Evolutionary conservation across 2,888 invertebrate genomes (phyloP).

Genomic region (Eilema depressum): DNA sequence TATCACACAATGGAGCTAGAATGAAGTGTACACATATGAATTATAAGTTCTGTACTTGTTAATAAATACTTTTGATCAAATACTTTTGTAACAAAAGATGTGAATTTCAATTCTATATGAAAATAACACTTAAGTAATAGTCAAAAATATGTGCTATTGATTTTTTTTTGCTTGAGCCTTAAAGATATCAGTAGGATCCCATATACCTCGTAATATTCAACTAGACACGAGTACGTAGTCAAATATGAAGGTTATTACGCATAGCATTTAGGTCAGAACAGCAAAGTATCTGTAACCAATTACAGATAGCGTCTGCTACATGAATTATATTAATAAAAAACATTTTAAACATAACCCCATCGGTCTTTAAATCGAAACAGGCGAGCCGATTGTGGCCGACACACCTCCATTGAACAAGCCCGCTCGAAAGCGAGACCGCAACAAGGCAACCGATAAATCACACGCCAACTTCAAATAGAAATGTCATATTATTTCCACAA

Average conservation of each 20-base stretch:
- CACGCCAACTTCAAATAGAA: slow-evolving; percentile 86
- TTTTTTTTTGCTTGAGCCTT: not conserved
- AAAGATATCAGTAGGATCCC: not conserved
- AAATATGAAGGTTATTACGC: not conserved
- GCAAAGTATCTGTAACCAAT: not conserved
- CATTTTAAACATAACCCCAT: slow-evolving; percentile 43
- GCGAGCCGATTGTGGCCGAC: slow-evolving; percentile 63
- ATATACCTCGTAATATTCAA: not conserved
- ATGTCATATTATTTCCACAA: slow-evolving; percentile 88
- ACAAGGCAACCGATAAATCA: slow-evolving; percentile 85
- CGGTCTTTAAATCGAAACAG: slow-evolving; percentile 63
- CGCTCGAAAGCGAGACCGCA: slow-evolving; percentile 67
- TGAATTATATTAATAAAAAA: not conserved
- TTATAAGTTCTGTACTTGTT: not conserved
- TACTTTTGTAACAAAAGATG: not conserved
- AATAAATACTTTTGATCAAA: not conserved
- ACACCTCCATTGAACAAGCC: slow-evolving; percentile 68
- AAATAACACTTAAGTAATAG: too few relatives aligned
- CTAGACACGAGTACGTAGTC: not conserved
- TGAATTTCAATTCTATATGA: not conserved
- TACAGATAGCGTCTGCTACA: not conserved
- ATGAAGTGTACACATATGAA: slow-evolving; percentile 2
- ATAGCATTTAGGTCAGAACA: not conserved
- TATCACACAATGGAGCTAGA: slow-evolving; percentile 12
- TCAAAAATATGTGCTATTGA: too few relatives aligned